phyloP scores from a whole-genome alignment of 2,888 invertebrate genomes.

The Melangyna quadrimaculata region DNA sequence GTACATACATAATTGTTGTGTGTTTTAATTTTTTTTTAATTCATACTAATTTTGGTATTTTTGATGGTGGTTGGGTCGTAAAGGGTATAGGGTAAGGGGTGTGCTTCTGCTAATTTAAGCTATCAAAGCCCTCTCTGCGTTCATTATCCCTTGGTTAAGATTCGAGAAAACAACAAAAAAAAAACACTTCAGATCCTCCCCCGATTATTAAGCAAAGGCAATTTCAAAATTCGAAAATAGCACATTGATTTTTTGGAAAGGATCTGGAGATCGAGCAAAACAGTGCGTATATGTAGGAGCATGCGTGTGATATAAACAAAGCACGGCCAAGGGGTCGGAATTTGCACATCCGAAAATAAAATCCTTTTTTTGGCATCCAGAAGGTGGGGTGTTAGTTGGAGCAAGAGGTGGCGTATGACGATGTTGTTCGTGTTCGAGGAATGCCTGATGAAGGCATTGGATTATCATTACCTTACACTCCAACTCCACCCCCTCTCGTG shows the following conservation, averaged over 20 bases:
- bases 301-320: constrained; percentile 37
- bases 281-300: constrained; percentile 53
- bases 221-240: constrained; percentile 45
- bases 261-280: constrained; percentile 35
- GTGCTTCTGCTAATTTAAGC: constrained; percentile 16
- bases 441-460: constrained; percentile 50
- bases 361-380: constrained; percentile 53
- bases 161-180: not conserved
- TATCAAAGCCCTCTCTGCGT: not conserved
- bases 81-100: not conserved
- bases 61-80: not conserved
- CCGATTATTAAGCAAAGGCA: not conserved
- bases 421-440: not conserved
- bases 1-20: constrained; percentile 41
- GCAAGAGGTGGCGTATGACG: not conserved
- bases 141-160: not conserved
- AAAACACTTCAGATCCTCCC: not conserved
- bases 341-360: constrained; percentile 65
- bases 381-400: not conserved
- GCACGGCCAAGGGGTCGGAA: not conserved
- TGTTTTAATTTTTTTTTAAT: constrained; percentile 14
- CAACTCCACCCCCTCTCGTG: not conserved
- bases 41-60: constrained; percentile 32
- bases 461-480: constrained; percentile 20
- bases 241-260: constrained; percentile 43